Percentiles rank a stretch among this genome's conserved stretches.
Conservation (phyloP, 2,113 vertebrate species). For the Pungitius pungitius region DNA sequence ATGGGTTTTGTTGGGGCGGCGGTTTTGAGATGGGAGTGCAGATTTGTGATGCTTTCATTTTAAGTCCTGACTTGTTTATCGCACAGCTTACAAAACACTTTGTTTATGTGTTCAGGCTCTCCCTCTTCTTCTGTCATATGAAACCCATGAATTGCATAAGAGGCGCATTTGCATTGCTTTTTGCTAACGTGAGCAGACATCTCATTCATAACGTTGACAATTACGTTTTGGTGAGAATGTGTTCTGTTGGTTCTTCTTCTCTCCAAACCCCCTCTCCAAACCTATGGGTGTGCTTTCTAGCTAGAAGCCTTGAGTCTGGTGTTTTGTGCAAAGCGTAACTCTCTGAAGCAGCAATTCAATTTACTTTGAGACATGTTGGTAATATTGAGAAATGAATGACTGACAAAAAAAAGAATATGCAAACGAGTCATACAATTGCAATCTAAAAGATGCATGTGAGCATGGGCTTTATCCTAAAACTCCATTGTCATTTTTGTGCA, state of each 20-base stretch:
- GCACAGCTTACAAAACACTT: not conserved
- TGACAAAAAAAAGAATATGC: not conserved
- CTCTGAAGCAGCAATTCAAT: constrained; percentile 19
- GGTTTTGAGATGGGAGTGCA: not conserved
- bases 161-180: not conserved
- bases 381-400: constrained; percentile 15
- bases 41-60: not conserved
- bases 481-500: constrained; percentile 34
- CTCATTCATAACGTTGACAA: not conserved
- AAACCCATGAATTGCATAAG: not conserved
- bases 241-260: not conserved
- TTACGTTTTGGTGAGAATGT: too few relatives aligned
- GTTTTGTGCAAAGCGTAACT: not conserved
- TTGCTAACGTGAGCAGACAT: not conserved
- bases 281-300: not conserved
- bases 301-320: not conserved
- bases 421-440: constrained; percentile 12
- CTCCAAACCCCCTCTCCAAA: not conserved
- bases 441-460: constrained; percentile 8
- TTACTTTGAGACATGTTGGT: not conserved
- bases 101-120: too few relatives aligned
- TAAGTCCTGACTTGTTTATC: not conserved
- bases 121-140: too few relatives aligned
- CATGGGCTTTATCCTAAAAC: constrained; percentile 22
- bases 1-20: not conserved